Evolutionary conservation across 2,888 invertebrate species (phyloP), one percentile per base, ranked within the genome.

Genomic region (Ormia ochracea): DNA sequence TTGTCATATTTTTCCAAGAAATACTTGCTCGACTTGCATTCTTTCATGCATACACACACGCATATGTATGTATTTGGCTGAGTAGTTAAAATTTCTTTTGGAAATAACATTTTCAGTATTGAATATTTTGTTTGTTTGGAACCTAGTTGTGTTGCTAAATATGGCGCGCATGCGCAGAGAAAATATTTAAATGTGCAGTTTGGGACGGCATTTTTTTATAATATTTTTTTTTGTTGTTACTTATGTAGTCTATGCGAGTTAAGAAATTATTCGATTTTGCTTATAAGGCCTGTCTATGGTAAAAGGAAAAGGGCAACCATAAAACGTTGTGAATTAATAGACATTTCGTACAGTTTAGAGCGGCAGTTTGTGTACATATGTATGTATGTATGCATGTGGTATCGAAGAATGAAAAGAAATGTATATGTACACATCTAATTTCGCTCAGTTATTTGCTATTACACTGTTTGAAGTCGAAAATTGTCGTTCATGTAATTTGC

Each of bases 1-100:
- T 69, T 61, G 48, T 12, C 17, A 12, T 66, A 26, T 58, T 38
- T 63, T 76, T 77, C 63, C 26, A 70, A 77, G 76, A 70, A 77
- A 63, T 12, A 36, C 52, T 45, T 61, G 28, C n/a, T n/a, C n/a
- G n/a, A n/a, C n/a, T n/a, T n/a, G n/a, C n/a, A n/a, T n/a, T n/a
- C n/a, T n/a, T n/a, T n/a, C n/a, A n/a, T n/a, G n/a, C n/a, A n/a
- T n/a, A n/a, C n/a, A n/a, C n/a, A n/a, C n/a, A n/a, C n/a, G n/a
- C n/a, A n/a, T n/a, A 48, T 41, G 33, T 54, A 45, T 59, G 66
- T 59, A 23, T 58, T 36, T 17, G 17, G 45, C 28, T 28, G 48
- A 38, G 6, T 56, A 38, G 48, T 28, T 28, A 41, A 33, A 36
- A 43, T 7, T 9, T 14, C 21, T n/a, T n/a, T 50, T 36, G 26